Conservation (phyloP, 1,140 invertebrate species). For the Acarapis woodi region DNA sequence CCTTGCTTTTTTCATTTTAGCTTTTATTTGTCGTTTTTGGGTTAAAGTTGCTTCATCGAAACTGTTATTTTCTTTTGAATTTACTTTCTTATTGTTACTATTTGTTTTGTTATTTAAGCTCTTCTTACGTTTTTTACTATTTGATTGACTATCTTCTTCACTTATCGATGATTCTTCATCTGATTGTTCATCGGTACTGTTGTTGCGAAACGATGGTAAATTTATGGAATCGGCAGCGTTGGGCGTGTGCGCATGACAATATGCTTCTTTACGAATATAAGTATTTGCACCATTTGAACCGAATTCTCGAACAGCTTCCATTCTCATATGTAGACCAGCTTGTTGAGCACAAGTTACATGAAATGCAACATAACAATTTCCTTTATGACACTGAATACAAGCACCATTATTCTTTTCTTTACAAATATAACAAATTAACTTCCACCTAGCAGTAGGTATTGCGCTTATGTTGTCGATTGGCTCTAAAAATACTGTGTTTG, state of each 20-base stretch:
- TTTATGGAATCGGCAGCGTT: slow-evolving; percentile 24
- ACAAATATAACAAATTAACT: slow-evolving; percentile 80
- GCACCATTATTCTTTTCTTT: slow-evolving; percentile 74
- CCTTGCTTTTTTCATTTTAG: slow-evolving; percentile 45
- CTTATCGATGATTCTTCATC: slow-evolving; percentile 1
- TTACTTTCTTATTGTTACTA: too few relatives aligned
- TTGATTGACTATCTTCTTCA: slow-evolving; percentile 7
- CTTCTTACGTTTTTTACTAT: not conserved
- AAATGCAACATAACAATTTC: slow-evolving; percentile 84
- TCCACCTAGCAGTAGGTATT: slow-evolving; percentile 79
- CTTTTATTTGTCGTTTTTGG: slow-evolving; percentile 23
- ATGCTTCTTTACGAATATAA: slow-evolving; percentile 76
- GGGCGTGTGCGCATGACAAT: slow-evolving; percentile 75
- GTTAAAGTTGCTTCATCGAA: slow-evolving; percentile 9
- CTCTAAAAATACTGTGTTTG: slow-evolving; percentile 86
- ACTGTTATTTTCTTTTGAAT: too few relatives aligned
- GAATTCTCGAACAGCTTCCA: slow-evolving; percentile 52
- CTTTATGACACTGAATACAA: slow-evolving; percentile 91
- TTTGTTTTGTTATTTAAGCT: not conserved
- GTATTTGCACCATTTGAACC: slow-evolving; percentile 27
- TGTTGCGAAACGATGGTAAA: slow-evolving; percentile 5
- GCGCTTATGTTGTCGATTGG: slow-evolving; percentile 86
- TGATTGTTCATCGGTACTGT: slow-evolving; percentile 27
- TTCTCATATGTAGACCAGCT: slow-evolving; percentile 77
- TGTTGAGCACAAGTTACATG: slow-evolving; percentile 96